A percentile compares a stretch with the other conserved stretches of the same genome.
Evolutionary conservation across 1,140 invertebrate species (phyloP).

Genomic region (Uloborus diversus): DNA sequence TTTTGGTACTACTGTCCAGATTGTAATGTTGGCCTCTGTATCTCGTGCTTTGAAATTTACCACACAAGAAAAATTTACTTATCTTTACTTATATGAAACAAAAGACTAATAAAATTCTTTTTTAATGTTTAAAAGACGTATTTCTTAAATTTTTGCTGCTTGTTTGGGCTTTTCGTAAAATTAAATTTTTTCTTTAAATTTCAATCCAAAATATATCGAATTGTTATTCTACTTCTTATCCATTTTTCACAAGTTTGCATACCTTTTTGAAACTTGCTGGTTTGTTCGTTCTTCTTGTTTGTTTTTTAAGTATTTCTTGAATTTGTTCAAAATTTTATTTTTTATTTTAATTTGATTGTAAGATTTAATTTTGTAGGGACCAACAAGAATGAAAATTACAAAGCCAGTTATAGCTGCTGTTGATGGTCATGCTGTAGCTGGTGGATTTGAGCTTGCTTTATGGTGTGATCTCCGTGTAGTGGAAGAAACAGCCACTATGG

Average conservation of each 20-base stretch:
- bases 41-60: too few species aligned
- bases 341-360: not conserved
- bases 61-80: too few species aligned
- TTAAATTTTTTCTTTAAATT: too few species aligned
- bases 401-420: constrained; percentile 89
- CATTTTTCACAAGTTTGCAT: not conserved
- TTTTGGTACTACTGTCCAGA: too few species aligned
- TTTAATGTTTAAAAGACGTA: too few species aligned
- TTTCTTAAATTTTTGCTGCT: too few species aligned
- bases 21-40: too few species aligned
- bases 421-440: constrained; percentile 85
- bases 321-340: not conserved
- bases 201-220: too few species aligned
- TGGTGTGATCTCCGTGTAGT: constrained; percentile 89
- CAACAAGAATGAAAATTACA: constrained; percentile 72
- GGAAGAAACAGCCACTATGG: constrained; percentile 83
- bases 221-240: too few species aligned
- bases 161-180: too few species aligned
- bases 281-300: not conserved
- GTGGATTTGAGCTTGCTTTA: constrained; percentile 88
- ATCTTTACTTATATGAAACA: too few species aligned
- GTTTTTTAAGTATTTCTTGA: not conserved
- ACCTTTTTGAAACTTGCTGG: not conserved
- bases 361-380: constrained; percentile 67
- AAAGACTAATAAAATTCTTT: too few species aligned